Evolutionary conservation across 2,797 vertebrate genomes (phyloP), one percentile per base, ranked within the genome.

Genomic region (Sebastes baramenuke): DNA sequence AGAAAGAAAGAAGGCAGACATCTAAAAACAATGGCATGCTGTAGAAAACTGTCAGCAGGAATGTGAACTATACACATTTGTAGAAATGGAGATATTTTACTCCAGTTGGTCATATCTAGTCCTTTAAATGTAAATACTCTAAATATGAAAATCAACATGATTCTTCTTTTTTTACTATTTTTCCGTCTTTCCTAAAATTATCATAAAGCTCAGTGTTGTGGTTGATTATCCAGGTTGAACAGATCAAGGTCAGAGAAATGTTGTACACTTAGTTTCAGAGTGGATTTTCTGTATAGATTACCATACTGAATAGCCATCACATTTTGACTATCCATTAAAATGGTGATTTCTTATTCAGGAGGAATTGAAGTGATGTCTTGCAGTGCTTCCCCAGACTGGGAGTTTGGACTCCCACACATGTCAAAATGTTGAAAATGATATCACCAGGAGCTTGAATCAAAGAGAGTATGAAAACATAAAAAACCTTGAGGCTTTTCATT

Each of bases 331-430:
- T 64, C 59, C 42, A 88, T 90, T 90, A 87, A 89, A 86, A 78
- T 72, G 29, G 67, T 85, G 46, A 86, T 82, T 79, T 90, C 25
- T 85, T 86, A 89, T 89, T 87, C 78, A 91, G 72, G 42, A 80
- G 29, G 71, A 83, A 76, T 89, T 88, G 82, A 92, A 89, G 62
- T n/a, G 70, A 71, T 85, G 76, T 77, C 71, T 86, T 77, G 25
- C 60, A 46, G 70, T 67, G 16, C 58, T 81, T 79, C 70, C 58
- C 61, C 24, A 67, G 68, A 36, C 67, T 65, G 62, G 32, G 59
- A 82, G 49, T 84, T 67, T 36, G 14, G 46, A 82, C 68, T 77
- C 75, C 67, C 27, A 74, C 24, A 7, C 22, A 42, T 83, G 64
- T 82, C 82, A 83, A 67, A 87, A 60, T 71, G 54, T 76, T 70